Base-by-base conservation (phyloP, 1,140 invertebrate genomes). In the Pantala flavescens region DNA sequence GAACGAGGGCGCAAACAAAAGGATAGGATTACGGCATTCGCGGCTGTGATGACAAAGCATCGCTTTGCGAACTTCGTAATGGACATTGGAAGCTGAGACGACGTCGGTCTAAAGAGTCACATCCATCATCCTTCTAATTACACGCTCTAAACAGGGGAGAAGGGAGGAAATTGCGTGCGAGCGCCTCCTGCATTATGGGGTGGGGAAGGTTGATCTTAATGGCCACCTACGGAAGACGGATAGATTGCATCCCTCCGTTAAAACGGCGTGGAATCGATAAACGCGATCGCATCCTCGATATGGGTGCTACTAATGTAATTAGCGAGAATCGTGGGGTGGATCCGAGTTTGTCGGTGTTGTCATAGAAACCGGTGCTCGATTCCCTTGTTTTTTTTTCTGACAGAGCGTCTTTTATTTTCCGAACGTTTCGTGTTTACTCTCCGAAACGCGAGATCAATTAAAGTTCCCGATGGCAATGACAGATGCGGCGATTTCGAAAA, bases 1-100 rank as follows among this genome's bases (percentile, higher is more conserved):
- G 49, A 63, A 63, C 49, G 49, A 63, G 49, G 49, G 12, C 49
- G 49, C 49, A 63, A 63, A 63, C 49, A 63, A 63, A 63, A 63
- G 49, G 49, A 16, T 63, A 63, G 49, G n/a, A 63, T 63, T 63
- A 19, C 49, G 49, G n/a, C 49, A 14, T 16, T 21, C 16, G 49
- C 14, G 49, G 49, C 49, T 3, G 49, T 21, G 49, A 63, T 63
- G 49, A 63, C 28, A 36, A 63, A 63, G 49, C 49, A 63, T 63
- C 49, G 49, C 49, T 63, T 63, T 12, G n/a, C 49, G 49, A 63
- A 21, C n/a, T 63, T 63, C n/a, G 3, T 63, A 63, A 63, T 63
- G 49, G 49, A 63, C 49, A 21, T 21, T 21, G 49, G 49, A 21
- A 63, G 14, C 49, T 63, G 49, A 63, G 49, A 21, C n/a, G 49